Evolutionary conservation across 2,888 invertebrate species (phyloP), one percentile per base, ranked within the genome.

Genomic region (Camptogramma bilineatum): DNA sequence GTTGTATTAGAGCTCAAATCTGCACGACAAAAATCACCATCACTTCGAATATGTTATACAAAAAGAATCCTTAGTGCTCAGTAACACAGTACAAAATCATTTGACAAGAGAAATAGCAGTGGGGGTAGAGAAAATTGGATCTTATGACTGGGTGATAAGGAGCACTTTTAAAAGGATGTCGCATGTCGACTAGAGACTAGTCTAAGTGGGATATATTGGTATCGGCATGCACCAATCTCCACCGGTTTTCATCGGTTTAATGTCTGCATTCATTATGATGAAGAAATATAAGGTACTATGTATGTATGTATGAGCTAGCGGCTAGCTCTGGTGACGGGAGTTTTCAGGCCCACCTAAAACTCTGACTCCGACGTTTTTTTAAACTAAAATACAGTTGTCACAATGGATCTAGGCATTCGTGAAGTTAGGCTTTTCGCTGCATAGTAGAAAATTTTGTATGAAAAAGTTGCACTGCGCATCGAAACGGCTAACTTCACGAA

Each of bases 131-230:
- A n/a, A 66, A 48, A 63, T 63, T 61, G 57, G 10, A 39, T 31
- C 47, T 51, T 67, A 60, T 57, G 16, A 16, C 39, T 19, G 18
- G 13, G 44, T 17, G 8, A 1, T 64, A 64, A n/a, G 34, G 62
- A 42, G 44, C 21, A 48, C 39, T 52, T 61, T 68, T 16, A 16
- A 52, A 19, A 47, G 50, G 51, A 28, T 62, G 62, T 8, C 16
- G n/a, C 21, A 63, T 56, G 59, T 52, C 17, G 56, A 52, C 60
- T 73, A 19, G 74, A 19, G 74, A 70, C 7, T 64, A 70, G 73
- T 77, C 82, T 73, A 83, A 86, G 81, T 83, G 79, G 81, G 78
- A 85, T 85, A 83, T 85, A 87, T 87, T 80, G 80, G 70, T 72
- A 74, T 73, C 70, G 76, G 89, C 81, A 71, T 54, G 67, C 79